A percentile compares a stretch with the other conserved stretches of the same genome.
Conservation (phyloP, 2,113 vertebrate species). For the Aspiorhynchus laticeps region DNA sequence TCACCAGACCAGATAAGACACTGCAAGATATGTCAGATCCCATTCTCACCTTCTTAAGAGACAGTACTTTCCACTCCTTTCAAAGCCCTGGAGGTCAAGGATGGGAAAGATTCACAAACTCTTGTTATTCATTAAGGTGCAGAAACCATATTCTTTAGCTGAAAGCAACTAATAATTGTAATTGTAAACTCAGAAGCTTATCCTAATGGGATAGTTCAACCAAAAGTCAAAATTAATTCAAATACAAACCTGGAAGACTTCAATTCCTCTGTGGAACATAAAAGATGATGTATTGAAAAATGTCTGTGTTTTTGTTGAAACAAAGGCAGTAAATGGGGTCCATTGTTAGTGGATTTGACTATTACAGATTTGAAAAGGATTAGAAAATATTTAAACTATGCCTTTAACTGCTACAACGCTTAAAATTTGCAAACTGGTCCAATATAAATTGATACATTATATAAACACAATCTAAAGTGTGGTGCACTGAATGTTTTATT, state of each 20-base stretch:
- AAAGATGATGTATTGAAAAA: not conserved
- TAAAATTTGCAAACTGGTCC: not conserved
- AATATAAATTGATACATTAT: conserved; percentile 39
- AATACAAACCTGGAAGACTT: not conserved
- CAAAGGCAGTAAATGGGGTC: not conserved
- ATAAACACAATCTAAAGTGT: conserved; percentile 53
- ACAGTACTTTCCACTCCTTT: not conserved
- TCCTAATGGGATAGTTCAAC: not conserved
- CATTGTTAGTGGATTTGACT: not conserved
- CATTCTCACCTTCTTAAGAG: conserved; percentile 26
- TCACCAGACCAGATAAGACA: conserved; percentile 33
- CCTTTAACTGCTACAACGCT: not conserved
- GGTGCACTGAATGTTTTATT: conserved; percentile 70
- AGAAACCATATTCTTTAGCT: not conserved
- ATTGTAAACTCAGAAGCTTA: not conserved
- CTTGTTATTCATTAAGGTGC: not conserved
- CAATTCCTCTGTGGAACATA: not conserved
- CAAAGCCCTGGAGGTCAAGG: conserved; percentile 24
- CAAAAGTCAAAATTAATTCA: not conserved
- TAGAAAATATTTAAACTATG: not conserved
- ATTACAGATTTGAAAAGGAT: not conserved
- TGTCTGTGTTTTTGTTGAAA: not conserved
- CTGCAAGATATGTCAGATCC: conserved; percentile 27
- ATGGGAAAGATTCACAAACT: not conserved
- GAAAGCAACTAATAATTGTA: not conserved